Base-by-base conservation (phyloP, 2,113 vertebrate species). In the Silurus asotus region DNA sequence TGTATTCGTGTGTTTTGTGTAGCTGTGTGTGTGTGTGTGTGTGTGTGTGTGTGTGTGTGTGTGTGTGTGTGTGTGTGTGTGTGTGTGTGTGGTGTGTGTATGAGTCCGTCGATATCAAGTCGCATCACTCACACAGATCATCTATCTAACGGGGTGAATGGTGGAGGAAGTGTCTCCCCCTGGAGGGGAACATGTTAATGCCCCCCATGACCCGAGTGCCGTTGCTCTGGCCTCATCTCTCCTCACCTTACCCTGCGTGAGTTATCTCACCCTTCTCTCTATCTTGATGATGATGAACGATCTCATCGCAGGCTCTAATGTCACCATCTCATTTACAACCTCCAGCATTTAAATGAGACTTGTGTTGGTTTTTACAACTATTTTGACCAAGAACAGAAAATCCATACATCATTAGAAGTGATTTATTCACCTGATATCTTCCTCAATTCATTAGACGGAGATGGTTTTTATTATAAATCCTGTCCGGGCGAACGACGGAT, bases 311-410 rank as follows among this genome's bases (percentile, higher is more conserved):
- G 89, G 91, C 89, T 55, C 82, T 91, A 92, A 91, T 93, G 92
- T 92, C 91, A 88, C 92, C 84, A 88, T 92, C 87, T 92, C 92
- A 92, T 92, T 94, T 91, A 93, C 88, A 91, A 86, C 89, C 86
- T 87, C 88, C 77, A 79, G 81, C 90, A 86, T 92, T 89, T 81
- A 92, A 93, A 93, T 88, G 92, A 92, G 89, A 90, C 84, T 85
- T 92, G 90, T 90, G 92, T 94, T 93, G 90, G 87, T 92, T 88
- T 81, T 82, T 76, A 88, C 90, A 93, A 93, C 90, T 91, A 93
- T 93, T 37, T 93, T 94, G 93, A 93, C 91, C 91, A 91, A 91
- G 89, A 87, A 87, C 89, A 82, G 89, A 93, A 92, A 93, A 92
- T 91, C 91, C 86, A 93, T 95, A 84, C 88, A 94, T 94, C 92